A percentile compares a stretch with the other conserved stretches of the same genome.
These are phyloP conservation scores for Chaitophorus viminalis DNA, from an alignment of 2,888 invertebrate genomes.

Conservation along the genomic window DNA sequence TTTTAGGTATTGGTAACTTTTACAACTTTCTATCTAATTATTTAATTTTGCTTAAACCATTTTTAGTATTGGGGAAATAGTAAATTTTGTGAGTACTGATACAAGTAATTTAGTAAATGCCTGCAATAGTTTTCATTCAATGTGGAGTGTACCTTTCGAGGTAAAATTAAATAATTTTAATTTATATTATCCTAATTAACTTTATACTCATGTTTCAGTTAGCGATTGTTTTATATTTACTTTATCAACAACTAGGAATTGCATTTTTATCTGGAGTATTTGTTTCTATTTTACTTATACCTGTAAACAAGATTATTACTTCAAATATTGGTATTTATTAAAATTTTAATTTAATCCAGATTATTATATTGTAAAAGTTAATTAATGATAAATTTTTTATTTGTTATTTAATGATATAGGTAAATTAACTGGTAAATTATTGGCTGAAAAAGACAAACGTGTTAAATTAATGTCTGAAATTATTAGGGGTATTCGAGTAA, in stretches of 20 bases:
- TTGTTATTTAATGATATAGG: conserved; percentile 64
- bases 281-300: conserved; percentile 88
- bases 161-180: conserved; percentile 67
- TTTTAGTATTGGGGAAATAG: conserved; percentile 82
- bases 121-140: conserved; percentile 93
- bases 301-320: conserved; percentile 90
- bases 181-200: conserved; percentile 7
- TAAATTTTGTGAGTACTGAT: conserved; percentile 97
- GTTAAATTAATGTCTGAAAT: conserved; percentile 89
- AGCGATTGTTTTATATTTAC: conserved; percentile 80
- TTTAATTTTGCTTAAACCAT: not conserved
- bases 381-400: conserved; percentile 1
- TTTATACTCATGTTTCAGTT: conserved; percentile 71
- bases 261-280: conserved; percentile 90
- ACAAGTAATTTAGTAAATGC: conserved; percentile 95
- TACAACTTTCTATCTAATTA: not conserved
- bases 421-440: conserved; percentile 82
- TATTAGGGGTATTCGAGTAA: conserved; percentile 85
- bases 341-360: not conserved
- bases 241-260: conserved; percentile 88
- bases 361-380: not conserved
- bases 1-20: conserved; percentile 65
- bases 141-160: conserved; percentile 97
- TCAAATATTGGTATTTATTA: conserved; percentile 80
- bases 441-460: conserved; percentile 89